Evolutionary conservation across 92 coral and sea anemone species (phyloP).

Genomic region (Umimayanthus chanpuru): DNA sequence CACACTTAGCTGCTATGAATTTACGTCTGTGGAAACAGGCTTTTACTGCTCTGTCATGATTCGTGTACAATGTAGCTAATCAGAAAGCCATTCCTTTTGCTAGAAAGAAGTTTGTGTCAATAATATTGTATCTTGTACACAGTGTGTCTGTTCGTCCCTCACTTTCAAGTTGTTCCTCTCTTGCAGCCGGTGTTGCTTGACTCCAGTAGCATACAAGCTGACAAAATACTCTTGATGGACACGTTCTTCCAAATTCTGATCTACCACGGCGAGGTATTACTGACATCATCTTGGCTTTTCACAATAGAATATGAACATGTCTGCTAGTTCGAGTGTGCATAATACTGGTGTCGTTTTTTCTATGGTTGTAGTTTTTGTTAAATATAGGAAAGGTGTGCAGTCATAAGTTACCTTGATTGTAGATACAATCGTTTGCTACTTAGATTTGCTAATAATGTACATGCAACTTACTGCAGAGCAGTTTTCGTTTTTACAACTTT

Average conservation of each 20-base stretch:
- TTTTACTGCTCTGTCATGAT: too few species aligned
- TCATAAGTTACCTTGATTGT: too few species aligned
- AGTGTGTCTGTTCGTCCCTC: neutral
- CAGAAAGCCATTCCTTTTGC: neutral
- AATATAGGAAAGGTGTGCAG: too few species aligned
- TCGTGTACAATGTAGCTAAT: too few species aligned
- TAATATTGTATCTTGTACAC: neutral
- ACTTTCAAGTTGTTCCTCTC: neutral
- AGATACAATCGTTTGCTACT: too few species aligned
- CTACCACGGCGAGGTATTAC: conserved; percentile 94
- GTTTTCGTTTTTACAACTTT: too few species aligned
- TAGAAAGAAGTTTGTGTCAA: neutral
- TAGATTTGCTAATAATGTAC: too few species aligned
- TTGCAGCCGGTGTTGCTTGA: conserved; percentile 97
- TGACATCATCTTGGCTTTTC: neutral
- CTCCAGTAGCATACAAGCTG: conserved; percentile 93
- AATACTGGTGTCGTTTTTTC: too few species aligned
- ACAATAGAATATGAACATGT: too few species aligned
- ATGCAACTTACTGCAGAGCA: too few species aligned
- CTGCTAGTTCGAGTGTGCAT: neutral
- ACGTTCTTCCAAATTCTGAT: conserved; percentile 97
- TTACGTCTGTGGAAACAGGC: neutral
- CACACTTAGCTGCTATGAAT: neutral
- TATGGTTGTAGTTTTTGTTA: neutral
- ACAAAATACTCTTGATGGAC: conserved; percentile 90